Evolutionary conservation across 2,888 invertebrate genomes (phyloP), one percentile per base, ranked within the genome.

Genomic region (Linyphia triangularis): DNA sequence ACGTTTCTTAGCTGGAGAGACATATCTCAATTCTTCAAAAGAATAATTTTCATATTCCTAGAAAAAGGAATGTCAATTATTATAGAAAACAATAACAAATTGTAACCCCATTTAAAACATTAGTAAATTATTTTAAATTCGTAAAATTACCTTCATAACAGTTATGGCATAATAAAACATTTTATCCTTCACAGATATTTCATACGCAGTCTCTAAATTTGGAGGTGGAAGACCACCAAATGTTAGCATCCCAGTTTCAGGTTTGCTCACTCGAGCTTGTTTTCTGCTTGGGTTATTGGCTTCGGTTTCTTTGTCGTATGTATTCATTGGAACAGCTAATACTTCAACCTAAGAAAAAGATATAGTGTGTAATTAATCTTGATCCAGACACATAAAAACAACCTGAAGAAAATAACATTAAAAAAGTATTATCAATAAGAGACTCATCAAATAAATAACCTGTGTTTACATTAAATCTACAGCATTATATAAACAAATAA

Each of bases 101-200:
- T n/a, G 10, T 3, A 28, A 19, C 16, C 24, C 10, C 19, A 22
- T 40, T 73, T 5, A 73, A 73, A 67, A 37, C n/a, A 37, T 24
- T 1, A 61, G 37, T 16, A 33, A 69, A 69, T 16, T 43, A 43
- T 0, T n/a, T 30, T 19, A 28, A 59, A 70, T 24, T 33, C 9
- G 5, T 19, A 26, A 61, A 61, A 90, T 91, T 91, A 96, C 96
- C 94, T 97, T 97, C 98, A 99, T 98, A 93, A 98, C 96, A 16
- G 97, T 97, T 90, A 99, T 98, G 33, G 98, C 96, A 93, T 98
- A 96, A 93, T 97, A 99, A 92, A 96, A 95, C 95, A 97, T 97
- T 93, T 96, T 97, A 91, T 98, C 98, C 91, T 96, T 96, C 72
- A 96, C 94, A 0, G 97, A 97, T 0, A 97, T 95, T 92, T 97